These are phyloP conservation scores for Eueides isabella DNA, from an alignment of 1,140 invertebrate genomes.

Conservation along the genomic window DNA sequence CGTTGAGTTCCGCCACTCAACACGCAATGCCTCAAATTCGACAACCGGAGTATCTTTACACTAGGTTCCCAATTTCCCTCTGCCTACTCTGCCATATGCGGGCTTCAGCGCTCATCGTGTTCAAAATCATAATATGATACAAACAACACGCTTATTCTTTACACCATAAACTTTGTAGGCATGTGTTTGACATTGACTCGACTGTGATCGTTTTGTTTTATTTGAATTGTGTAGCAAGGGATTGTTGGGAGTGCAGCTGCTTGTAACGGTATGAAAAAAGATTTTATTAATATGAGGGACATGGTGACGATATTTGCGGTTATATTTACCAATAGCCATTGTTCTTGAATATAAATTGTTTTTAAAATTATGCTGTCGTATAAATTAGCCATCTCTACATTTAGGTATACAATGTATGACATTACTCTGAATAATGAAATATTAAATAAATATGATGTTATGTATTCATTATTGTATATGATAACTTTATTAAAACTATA, in stretches of 20 bases:
- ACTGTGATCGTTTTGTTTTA: slow-evolving; percentile 35
- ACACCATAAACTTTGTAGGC: slow-evolving; percentile 5
- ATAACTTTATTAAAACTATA: no score
- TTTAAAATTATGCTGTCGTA: neutral
- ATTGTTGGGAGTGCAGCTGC: slow-evolving; percentile 22
- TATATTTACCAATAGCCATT: neutral
- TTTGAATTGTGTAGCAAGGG: slow-evolving; percentile 16
- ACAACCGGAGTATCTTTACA: no score
- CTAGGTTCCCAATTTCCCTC: no score
- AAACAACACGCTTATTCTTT: neutral
- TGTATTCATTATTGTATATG: no score
- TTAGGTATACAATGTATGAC: neutral
- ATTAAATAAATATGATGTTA: neutral
- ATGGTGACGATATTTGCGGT: slow-evolving; percentile 4
- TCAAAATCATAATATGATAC: no score
- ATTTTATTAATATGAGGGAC: slow-evolving; percentile 1
- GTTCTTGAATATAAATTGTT: neutral
- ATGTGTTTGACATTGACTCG: slow-evolving; percentile 39
- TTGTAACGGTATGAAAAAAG: slow-evolving; percentile 24
- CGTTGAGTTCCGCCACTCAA: no score
- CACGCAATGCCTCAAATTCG: no score
- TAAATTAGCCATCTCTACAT: neutral
- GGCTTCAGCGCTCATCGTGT: no score
- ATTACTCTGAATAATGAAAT: neutral
- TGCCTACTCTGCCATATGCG: no score